These are phyloP conservation scores for Parelbella ahira DNA, from an alignment of 2,888 invertebrate genomes.

Conservation along the genomic window DNA sequence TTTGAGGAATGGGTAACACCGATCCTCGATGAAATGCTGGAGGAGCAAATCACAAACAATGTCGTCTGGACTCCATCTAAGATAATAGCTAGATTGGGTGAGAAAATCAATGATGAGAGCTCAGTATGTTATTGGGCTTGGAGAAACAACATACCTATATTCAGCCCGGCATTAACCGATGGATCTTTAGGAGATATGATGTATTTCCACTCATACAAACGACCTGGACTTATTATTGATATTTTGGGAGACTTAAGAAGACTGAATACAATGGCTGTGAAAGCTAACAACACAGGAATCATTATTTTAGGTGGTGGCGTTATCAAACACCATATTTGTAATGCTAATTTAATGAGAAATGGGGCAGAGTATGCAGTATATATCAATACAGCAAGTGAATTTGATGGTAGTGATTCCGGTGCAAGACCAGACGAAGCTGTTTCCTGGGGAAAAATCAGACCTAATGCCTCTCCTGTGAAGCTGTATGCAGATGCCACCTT, in stretches of 20 bases:
- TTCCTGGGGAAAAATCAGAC: conserved; percentile 98
- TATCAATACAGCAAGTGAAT: conserved; percentile 97
- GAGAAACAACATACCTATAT: conserved; percentile 97
- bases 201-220: conserved; percentile 97
- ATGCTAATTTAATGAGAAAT: conserved; percentile 99
- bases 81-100: conserved; percentile 86
- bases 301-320: conserved; percentile 97
- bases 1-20: conserved; percentile 99
- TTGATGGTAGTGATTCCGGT: conserved; percentile 98
- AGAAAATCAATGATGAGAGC: conserved; percentile 92
- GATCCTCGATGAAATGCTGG: conserved; percentile 92
- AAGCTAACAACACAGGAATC: conserved; percentile 96
- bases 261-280: conserved; percentile 96
- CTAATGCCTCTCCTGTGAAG: conserved; percentile 94
- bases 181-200: conserved; percentile 99
- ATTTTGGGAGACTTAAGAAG: conserved; percentile 94
- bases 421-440: conserved; percentile 99
- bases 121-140: conserved; percentile 99
- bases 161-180: conserved; percentile 98
- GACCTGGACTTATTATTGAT: conserved; percentile 95
- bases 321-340: conserved; percentile 99
- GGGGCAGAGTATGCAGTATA: conserved; percentile 98
- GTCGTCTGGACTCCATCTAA: conserved; percentile 91
- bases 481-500: conserved; percentile 96
- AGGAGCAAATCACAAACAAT: conserved; percentile 89